Evolutionary conservation across 2,888 invertebrate genomes (phyloP), one percentile per base, ranked within the genome.

Genomic region (Luperina nickerlii): DNA sequence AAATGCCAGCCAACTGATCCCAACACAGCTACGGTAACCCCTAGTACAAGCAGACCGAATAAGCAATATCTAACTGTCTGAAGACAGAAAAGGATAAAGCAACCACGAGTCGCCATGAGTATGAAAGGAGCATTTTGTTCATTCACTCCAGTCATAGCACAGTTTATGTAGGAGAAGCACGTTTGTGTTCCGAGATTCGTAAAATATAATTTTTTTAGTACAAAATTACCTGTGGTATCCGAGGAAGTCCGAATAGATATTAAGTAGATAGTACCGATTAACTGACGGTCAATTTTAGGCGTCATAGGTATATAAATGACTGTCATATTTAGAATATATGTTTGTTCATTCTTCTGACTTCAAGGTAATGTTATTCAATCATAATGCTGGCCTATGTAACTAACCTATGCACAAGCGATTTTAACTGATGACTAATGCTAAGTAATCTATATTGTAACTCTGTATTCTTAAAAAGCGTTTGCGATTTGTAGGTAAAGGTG

Each of bases 401-500:
- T 82, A 70, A 80, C 54, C 4, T 66, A n/a, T 62, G 82, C 82
- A n/a, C 27, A 80, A 69, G 82, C 82, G 85, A 82, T 9, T 82
- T 57, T 38, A 38, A 24, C 4, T 18, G 3, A 9, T 66, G 24
- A 42, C 9, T 82, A 24, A 68, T 57, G 7, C n/a, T 20, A 67
- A 48, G 1, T 45, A 51, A 54, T n/a, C 20, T 38, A 9, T 62
- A 24, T 20, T 57, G 2, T 27, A 27, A 45, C 62, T 38, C 27
- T 77, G 8, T 63, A 51, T 66, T 67, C 9, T 20, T 27, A 20
- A 20, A 4, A 18, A 57, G 81, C 84, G 1, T 78, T 66, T 70
- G 81, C 81, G 84, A 81, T 62, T 67, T 62, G 8, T 70, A 45
- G 1, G 8, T 76, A 27, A 18, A n/a, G 11, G 11, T 67, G 24